Percentiles rank a stretch among this genome's conserved stretches.
These are phyloP conservation scores for Acanthis flammea DNA, from an alignment of 2,797 vertebrate species.

Conservation along the genomic window DNA sequence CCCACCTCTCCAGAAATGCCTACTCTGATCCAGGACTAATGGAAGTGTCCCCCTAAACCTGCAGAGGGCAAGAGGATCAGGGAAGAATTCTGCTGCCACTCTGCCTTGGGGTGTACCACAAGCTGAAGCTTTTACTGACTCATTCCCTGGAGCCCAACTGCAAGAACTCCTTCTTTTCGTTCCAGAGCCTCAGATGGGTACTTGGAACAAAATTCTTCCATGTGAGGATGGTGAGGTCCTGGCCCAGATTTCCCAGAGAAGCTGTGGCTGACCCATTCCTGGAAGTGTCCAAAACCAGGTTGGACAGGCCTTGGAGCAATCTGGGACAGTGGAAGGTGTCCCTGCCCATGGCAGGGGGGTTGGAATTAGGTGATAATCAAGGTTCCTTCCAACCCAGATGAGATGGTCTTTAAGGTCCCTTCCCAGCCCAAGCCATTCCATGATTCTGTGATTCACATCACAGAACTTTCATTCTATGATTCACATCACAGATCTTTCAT, in stretches of 20 bases:
- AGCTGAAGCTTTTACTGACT: background rate
- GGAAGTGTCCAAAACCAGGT: background rate
- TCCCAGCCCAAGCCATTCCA: background rate
- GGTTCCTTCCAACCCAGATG: background rate
- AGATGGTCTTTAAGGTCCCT: background rate
- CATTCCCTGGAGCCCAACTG: background rate
- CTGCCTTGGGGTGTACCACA: background rate
- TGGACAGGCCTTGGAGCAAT: accelerated
- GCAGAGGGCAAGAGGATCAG: background rate
- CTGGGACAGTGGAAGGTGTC: accelerated
- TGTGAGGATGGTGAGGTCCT: background rate
- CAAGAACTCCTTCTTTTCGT: background rate
- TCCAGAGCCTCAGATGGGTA: background rate
- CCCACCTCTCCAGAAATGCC: background rate
- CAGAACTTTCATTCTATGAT: background rate
- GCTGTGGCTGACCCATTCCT: background rate
- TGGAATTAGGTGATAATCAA: background rate
- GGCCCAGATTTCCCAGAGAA: background rate
- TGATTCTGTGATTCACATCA: background rate
- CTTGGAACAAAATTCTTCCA: background rate
- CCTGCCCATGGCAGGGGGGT: background rate
- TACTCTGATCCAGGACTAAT: background rate
- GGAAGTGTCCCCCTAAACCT: background rate
- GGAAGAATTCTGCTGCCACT: background rate
- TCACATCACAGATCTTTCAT: background rate